These are phyloP conservation scores for Podilymbus podiceps DNA, from an alignment of 2,113 vertebrate species.

Conservation along the genomic window DNA sequence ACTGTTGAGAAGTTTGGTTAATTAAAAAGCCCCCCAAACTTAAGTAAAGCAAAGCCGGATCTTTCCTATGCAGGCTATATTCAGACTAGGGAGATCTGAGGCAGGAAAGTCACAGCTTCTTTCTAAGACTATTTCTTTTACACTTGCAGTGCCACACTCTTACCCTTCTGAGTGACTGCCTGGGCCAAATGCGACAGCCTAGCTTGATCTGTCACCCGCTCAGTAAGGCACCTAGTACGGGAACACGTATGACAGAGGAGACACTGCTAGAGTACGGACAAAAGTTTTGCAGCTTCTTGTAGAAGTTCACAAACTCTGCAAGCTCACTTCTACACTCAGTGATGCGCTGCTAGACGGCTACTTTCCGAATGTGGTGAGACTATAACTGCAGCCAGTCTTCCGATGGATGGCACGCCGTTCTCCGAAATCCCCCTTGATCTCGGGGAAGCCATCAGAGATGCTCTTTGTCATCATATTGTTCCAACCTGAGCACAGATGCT, in stretches of 20 bases:
- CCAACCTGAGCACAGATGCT: neutral
- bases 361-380: neutral
- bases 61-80: neutral
- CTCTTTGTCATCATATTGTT: neutral
- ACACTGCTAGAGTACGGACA: neutral
- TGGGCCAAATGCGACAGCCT: neutral
- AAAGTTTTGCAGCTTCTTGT: neutral
- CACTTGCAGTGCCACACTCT: neutral
- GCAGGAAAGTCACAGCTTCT: neutral
- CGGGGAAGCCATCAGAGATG: neutral
- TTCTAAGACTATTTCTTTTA: neutral
- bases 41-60: neutral
- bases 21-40: neutral
- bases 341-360: neutral
- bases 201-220: neutral
- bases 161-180: neutral
- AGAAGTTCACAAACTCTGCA: neutral
- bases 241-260: neutral
- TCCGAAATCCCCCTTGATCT: neutral
- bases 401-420: neutral
- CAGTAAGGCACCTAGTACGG: neutral
- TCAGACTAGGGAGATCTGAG: neutral
- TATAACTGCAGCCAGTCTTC: neutral
- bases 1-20: neutral
- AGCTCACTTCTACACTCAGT: neutral